Percentiles rank a stretch among this genome's conserved stretches.
Evolutionary conservation across 2,797 vertebrate genomes (phyloP).

Genomic region (Tragopan temminckii): DNA sequence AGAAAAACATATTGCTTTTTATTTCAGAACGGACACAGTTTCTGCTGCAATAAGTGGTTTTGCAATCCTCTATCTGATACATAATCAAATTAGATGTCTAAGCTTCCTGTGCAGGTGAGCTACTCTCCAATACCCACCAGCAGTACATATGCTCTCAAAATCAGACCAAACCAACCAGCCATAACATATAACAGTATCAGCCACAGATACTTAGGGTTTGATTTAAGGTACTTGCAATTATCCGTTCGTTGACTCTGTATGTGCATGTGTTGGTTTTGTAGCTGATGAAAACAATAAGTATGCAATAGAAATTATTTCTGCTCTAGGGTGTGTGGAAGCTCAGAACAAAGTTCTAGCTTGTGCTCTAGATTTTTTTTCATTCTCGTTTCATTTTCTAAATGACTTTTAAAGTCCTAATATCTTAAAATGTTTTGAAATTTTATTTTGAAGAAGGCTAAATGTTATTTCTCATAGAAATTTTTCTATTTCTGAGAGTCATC

Average conservation of each 20-base stretch:
- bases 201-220: neutral
- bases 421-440: neutral
- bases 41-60: neutral
- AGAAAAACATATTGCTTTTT: neutral
- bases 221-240: neutral
- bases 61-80: neutral
- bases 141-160: fast-evolving
- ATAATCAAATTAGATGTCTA: neutral
- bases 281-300: neutral
- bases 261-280: fast-evolving
- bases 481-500: neutral
- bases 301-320: neutral
- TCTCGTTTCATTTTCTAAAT: neutral
- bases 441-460: neutral
- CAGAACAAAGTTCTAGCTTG: neutral
- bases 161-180: neutral
- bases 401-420: neutral
- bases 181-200: neutral
- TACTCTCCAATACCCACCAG: neutral
- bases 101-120: neutral
- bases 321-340: neutral
- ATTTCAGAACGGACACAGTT: neutral
- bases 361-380: neutral
- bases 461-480: neutral
- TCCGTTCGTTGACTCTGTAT: neutral